These are phyloP conservation scores for Danaus plexippus DNA, from an alignment of 1,140 invertebrate genomes.

Conservation along the genomic window DNA sequence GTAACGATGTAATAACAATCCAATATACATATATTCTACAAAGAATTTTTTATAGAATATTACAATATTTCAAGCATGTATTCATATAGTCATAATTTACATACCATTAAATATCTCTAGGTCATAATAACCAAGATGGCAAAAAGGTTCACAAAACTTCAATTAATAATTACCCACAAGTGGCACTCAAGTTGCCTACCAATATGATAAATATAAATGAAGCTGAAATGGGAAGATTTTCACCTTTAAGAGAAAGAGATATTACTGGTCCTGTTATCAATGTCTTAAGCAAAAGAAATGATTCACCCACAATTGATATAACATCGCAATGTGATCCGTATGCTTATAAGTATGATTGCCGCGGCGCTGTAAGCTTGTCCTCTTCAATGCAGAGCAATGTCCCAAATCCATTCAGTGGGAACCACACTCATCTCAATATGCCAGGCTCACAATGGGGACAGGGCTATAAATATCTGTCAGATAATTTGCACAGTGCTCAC, in stretches of 20 bases:
- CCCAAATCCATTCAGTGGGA: constrained; percentile 77
- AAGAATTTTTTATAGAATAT: no score
- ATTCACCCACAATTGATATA: constrained; percentile 46
- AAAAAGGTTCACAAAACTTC: constrained; percentile 51
- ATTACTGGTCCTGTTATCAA: constrained; percentile 73
- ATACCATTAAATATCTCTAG: constrained; percentile 10
- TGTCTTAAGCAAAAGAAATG: constrained; percentile 49
- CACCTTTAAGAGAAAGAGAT: constrained; percentile 74
- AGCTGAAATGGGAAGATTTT: constrained; percentile 76
- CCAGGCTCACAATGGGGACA: constrained; percentile 80
- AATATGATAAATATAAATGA: constrained; percentile 74
- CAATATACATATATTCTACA: no score
- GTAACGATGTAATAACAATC: no score
- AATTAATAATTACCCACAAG: constrained; percentile 51
- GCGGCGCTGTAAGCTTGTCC: constrained; percentile 77
- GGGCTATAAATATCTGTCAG: constrained; percentile 78
- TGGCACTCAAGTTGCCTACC: constrained; percentile 54
- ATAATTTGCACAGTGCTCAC: constrained; percentile 76
- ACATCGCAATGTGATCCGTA: constrained; percentile 69
- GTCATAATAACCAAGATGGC: constrained; percentile 30
- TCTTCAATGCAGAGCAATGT: constrained; percentile 83
- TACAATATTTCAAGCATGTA: no score
- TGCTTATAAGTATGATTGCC: constrained; percentile 78
- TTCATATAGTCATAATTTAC: no score
- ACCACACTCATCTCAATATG: constrained; percentile 79